These are phyloP conservation scores for Diaprepes abbreviatus DNA, from an alignment of 2,888 invertebrate genomes.

Conservation along the genomic window DNA sequence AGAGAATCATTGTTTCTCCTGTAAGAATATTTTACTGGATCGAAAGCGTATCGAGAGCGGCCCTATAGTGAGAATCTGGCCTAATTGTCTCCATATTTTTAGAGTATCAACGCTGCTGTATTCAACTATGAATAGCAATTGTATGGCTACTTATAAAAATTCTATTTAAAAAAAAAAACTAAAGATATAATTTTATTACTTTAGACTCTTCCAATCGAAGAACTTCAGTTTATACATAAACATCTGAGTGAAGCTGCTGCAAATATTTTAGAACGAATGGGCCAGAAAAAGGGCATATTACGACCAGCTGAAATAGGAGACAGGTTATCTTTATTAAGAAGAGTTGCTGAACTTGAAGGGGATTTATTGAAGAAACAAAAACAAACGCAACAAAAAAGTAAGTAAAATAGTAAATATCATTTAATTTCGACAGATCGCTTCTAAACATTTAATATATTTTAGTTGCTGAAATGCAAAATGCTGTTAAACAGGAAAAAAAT, in stretches of 20 bases:
- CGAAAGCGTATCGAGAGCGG: no score
- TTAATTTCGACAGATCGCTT: no score
- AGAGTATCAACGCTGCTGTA: no score
- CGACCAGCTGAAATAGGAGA: slow-evolving; percentile 60
- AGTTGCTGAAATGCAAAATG: slow-evolving; percentile 54
- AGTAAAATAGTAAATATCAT: slow-evolving; percentile 25
- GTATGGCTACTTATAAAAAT: no score
- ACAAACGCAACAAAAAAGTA: slow-evolving; percentile 70
- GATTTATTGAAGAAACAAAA: slow-evolving; percentile 70
- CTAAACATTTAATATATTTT: slow-evolving; percentile 13
- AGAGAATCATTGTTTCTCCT: no score
- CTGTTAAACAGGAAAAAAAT: slow-evolving; percentile 53
- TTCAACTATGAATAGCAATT: no score
- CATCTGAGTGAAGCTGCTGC: slow-evolving; percentile 71
- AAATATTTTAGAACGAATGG: slow-evolving; percentile 61
- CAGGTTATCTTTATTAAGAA: slow-evolving; percentile 68
- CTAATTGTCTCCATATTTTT: no score
- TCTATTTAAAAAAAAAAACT: no score
- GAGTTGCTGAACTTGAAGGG: slow-evolving; percentile 68
- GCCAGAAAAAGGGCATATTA: slow-evolving; percentile 57
- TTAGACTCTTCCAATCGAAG: slow-evolving; percentile 69
- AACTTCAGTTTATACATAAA: slow-evolving; percentile 70
- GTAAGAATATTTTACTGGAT: no score
- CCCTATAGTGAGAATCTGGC: no score
- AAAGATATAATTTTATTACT: slow-evolving; percentile 33